Base-by-base conservation (phyloP, 2,113 vertebrate genomes). In the Mesitornis unicolor region DNA sequence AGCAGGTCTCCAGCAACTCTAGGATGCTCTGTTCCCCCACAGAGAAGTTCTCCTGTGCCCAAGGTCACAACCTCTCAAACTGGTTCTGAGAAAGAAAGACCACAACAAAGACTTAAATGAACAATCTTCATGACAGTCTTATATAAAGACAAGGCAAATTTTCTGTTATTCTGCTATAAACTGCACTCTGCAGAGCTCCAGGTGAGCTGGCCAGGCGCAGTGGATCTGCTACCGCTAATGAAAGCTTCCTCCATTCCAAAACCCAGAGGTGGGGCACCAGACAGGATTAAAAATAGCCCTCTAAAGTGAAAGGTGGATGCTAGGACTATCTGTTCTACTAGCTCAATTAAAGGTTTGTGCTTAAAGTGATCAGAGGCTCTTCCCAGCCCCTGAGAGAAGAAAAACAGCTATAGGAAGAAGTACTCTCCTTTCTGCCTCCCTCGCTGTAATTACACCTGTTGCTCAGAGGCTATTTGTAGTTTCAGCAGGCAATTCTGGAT, bases 401-500 rank as follows among this genome's bases (percentile, higher is more conserved):
- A 48, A 79, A 89, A 95, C 87, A 88, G 59, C 84, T 36, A 83
- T 6, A 89, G 86, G 90, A 93, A 88, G 29, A 69, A 79, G 19
- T 78, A 28, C 60, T 81, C 36, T 64, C 38, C 77, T 79, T 74
- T 63, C 82, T 95, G 80, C 82, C 92, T 95, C 75, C 84, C 94
- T 69, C n/a, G 4, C 64, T 93, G 56, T 96, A 95, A 98, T 98
- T 98, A 97, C 83, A 81, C 29, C 59, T 8, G 1, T 88, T 93
- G 86, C 87, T 86, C 80, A 65, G 65, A 84, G 81, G 92, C 95
- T 97, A 98, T 97, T 97, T 97, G 93, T 26, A 97, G 97, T 89
- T 90, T 65, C 78, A 91, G 81, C 73, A 94, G 86, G 93, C 96
- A 91, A 50, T 91, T 97, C 90, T 36, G 56, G 95, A 69, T 87